Evolutionary conservation across 2,888 invertebrate genomes (phyloP).

Genomic region (Salpingus planirostris): DNA sequence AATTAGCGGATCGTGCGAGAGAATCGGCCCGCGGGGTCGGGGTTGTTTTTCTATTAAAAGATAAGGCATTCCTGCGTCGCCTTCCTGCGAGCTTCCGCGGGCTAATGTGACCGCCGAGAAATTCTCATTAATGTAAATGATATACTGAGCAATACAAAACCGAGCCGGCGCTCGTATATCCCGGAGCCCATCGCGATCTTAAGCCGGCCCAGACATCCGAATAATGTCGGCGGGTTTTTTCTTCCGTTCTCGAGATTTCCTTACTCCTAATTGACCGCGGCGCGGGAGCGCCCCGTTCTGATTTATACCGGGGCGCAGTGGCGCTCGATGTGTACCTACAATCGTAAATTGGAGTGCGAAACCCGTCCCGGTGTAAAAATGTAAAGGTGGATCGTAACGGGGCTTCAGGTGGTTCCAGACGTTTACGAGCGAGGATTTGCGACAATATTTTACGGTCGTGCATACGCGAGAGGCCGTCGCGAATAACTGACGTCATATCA

Average conservation of each 20-base stretch:
- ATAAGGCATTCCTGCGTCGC: slow-evolving; percentile 30
- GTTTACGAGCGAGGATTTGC: too few species aligned
- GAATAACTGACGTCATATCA: too few species aligned
- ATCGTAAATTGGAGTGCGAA: too few species aligned
- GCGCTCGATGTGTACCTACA: too few species aligned
- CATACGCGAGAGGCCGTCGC: too few species aligned
- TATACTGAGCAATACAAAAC: slow-evolving; percentile 29
- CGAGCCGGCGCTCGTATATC: slow-evolving; percentile 23
- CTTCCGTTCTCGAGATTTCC: slow-evolving; percentile 1
- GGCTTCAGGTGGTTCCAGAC: too few species aligned
- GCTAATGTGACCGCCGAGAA: slow-evolving; percentile 32
- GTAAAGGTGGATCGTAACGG: too few species aligned
- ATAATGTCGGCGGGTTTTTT: slow-evolving; percentile 10
- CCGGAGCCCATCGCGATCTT: slow-evolving; percentile 1
- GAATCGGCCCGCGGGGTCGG: neutral
- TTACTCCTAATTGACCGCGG: neutral
- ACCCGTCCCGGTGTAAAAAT: too few species aligned
- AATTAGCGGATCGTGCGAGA: slow-evolving; percentile 14
- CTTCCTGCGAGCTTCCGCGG: slow-evolving; percentile 26
- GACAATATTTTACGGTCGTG: too few species aligned
- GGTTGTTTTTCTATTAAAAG: slow-evolving; percentile 33
- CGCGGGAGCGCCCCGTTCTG: too few species aligned
- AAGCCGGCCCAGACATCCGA: slow-evolving; percentile 6
- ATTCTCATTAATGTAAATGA: slow-evolving; percentile 36
- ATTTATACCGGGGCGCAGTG: too few species aligned